phyloP scores from a whole-genome alignment of 2,888 invertebrate genomes.

The Parnassius glacialis region DNA sequence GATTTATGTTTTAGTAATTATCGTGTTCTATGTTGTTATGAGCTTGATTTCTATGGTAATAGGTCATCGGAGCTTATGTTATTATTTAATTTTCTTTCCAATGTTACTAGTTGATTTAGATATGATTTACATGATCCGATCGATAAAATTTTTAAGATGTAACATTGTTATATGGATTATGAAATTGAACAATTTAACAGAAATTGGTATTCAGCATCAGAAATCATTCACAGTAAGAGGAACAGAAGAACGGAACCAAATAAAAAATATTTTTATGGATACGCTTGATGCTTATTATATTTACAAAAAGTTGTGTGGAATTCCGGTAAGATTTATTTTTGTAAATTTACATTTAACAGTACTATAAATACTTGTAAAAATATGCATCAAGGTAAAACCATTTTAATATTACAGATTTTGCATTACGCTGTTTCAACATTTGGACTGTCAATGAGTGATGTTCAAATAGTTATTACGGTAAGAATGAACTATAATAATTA shows the following conservation, averaged over 20 bases:
- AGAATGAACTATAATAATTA: background rate
- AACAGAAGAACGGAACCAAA: background rate
- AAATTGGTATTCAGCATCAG: background rate
- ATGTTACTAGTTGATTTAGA: background rate
- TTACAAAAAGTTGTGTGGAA: background rate
- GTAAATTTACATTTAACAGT: background rate
- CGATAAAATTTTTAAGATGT: background rate
- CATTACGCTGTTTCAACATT: conserved; percentile 11
- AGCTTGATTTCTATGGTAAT: background rate
- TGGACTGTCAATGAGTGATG: conserved; percentile 2
- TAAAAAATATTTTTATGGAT: background rate
- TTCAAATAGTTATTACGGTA: conserved; percentile 16
- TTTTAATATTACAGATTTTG: conserved; percentile 10
- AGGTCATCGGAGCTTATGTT: background rate
- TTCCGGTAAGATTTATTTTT: conserved; percentile 4
- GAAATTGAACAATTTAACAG: background rate
- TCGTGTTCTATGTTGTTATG: conserved; percentile 3
- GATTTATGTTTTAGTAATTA: background rate
- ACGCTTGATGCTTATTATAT: conserved; percentile 4
- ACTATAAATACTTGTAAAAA: too few species aligned
- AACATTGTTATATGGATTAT: background rate
- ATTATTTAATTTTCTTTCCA: background rate
- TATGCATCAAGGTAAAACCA: background rate
- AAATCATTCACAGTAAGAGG: background rate
- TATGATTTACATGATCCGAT: conserved; percentile 12